These are phyloP conservation scores for Tachuris rubrigastra DNA, from an alignment of 2,113 vertebrate genomes.

Conservation along the genomic window DNA sequence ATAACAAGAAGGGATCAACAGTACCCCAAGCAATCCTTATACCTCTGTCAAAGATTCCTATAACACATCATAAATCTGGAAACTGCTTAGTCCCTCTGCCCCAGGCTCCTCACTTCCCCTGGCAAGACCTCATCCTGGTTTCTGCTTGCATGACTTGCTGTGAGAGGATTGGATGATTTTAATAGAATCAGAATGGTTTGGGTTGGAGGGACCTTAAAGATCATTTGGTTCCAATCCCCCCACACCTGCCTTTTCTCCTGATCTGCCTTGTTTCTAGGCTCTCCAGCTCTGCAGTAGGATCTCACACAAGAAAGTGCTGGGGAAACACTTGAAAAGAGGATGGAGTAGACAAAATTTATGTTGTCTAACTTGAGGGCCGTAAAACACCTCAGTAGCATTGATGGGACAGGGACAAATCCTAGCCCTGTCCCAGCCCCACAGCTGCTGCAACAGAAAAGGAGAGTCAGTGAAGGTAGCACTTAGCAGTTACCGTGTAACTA, in stretches of 20 bases:
- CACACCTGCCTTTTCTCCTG: background rate
- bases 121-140: background rate
- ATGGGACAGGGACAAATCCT: accelerated
- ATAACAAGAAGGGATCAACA: slow-evolving; percentile 5
- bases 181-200: background rate
- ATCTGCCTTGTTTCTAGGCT: background rate
- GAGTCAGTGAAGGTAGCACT: background rate
- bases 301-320: background rate
- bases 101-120: background rate
- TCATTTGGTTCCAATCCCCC: background rate
- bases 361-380: background rate
- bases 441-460: background rate
- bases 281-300: background rate
- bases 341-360: accelerated
- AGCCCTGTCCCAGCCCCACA: background rate
- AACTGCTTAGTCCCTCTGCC: background rate
- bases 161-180: background rate
- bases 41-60: background rate
- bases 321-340: background rate
- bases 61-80: background rate
- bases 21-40: background rate
- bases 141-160: accelerated
- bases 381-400: background rate
- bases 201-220: background rate
- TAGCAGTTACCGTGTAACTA: background rate